Base-by-base conservation (phyloP, 2,113 vertebrate species). In the Gymnogyps californianus region DNA sequence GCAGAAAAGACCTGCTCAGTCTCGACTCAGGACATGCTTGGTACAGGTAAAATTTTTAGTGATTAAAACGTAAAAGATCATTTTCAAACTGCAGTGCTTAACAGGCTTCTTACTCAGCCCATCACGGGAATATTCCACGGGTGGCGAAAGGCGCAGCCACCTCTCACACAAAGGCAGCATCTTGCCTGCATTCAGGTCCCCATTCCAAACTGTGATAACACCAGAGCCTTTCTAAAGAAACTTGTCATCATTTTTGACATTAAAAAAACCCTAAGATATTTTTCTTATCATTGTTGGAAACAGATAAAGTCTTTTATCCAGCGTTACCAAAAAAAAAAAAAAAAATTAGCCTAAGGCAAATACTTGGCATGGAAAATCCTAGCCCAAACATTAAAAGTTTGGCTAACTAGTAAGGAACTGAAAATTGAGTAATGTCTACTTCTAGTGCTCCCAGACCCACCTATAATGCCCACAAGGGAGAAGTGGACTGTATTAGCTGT, bases 331-430 rank as follows among this genome's bases (percentile, higher is more conserved):
- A 65, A 38, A 34, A 84, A 62, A 29, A 66, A 7, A 18, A 40
- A 72, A 16, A 61, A 49, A 51, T 36, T 18, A 87, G 49, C 46
- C n/a, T 66, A 65, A 88, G 46, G 49, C 40, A 90, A 72, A 79
- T 38, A 54, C n/a, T 72, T 85, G 54, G 21, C 84, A 88, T 62
- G 16, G 42, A 83, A 93, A 80, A 3, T 65, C 80, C 79, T 61
- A 83, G 70, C 8, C 62, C n/a, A 93, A 88, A 85, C 12, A 80
- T 49, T 77, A 51, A 26, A 86, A 86, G 26, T 83, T 57, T 86
- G 51, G 38, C 59, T 77, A 86, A 74, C 28, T 51, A 83, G 12
- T 51, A 42, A 89, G 34, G 64, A 94, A 90, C 22, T 62, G 46
- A 90, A 94, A 92, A 92, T 4, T 70, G 67, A 88, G 6, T 62